These are phyloP conservation scores for Mus minutoides DNA, from an alignment of 2,797 vertebrate species.

Conservation along the genomic window DNA sequence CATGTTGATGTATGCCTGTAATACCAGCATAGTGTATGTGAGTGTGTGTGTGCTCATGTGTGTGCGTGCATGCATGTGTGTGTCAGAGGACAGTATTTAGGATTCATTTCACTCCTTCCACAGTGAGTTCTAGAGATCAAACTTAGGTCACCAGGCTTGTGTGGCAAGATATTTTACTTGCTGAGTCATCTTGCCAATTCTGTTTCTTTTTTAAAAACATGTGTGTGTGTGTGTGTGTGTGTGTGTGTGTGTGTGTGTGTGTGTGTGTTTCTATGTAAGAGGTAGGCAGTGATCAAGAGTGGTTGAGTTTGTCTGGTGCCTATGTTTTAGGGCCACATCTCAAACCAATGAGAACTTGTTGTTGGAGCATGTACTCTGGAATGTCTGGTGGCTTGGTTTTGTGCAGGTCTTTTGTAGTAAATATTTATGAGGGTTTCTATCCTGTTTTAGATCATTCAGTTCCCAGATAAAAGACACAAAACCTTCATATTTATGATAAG, in stretches of 20 bases:
- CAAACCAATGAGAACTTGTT: not conserved
- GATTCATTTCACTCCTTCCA: no score
- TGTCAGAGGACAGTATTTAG: not conserved
- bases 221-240: not conserved
- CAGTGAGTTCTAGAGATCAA: no score
- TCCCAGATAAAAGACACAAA: not conserved
- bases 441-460: no score
- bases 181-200: no score
- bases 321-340: not conserved
- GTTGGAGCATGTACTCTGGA: not conserved
- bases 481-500: not conserved
- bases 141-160: no score
- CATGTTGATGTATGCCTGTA: not conserved
- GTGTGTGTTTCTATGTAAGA: not conserved
- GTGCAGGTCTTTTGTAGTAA: not conserved
- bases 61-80: not conserved
- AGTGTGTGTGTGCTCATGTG: not conserved
- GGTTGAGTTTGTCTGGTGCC: not conserved
- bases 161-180: no score
- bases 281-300: not conserved
- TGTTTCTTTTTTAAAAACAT: no score
- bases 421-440: no score
- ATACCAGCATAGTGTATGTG: not conserved
- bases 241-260: not conserved
- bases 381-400: not conserved